Conservation (phyloP, 2,797 vertebrate species). For the Serranus cabrilla region DNA sequence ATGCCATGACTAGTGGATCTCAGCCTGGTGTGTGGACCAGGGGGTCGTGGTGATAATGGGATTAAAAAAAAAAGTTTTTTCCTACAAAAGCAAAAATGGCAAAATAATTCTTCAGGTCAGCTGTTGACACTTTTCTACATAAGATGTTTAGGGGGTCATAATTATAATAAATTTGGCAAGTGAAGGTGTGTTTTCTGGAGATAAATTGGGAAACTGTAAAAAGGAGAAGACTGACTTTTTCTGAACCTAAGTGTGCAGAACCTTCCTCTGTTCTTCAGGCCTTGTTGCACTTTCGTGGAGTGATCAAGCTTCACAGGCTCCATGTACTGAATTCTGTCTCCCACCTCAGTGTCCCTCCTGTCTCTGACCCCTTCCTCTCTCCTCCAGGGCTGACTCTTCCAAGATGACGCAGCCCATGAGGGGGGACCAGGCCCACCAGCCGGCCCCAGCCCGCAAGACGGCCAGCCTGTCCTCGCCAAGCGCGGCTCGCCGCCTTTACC, state of each 20-base stretch:
- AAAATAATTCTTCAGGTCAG: neutral
- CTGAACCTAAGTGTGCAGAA: neutral
- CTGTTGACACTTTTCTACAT: slow-evolving; percentile 9
- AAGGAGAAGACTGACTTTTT: slow-evolving; percentile 1
- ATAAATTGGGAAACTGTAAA: neutral
- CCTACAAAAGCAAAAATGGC: neutral
- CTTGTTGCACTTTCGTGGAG: neutral
- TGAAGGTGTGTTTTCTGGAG: neutral
- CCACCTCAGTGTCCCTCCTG: slow-evolving; percentile 6
- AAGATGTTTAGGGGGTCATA: no score
- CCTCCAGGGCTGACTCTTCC: slow-evolving; percentile 88
- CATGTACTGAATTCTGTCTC: slow-evolving; percentile 8
- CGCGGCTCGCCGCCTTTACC: slow-evolving; percentile 92
- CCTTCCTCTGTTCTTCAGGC: neutral
- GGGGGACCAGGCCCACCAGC: slow-evolving; percentile 85
- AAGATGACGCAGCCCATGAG: slow-evolving; percentile 93
- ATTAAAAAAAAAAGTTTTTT: slow-evolving; percentile 10
- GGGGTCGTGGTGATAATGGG: slow-evolving; percentile 9
- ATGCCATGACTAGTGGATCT: slow-evolving; percentile 43
- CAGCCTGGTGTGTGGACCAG: slow-evolving; percentile 23
- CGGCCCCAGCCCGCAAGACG: slow-evolving; percentile 86
- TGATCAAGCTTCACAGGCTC: neutral
- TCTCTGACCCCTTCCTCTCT: slow-evolving; percentile 42
- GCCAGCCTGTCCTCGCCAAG: slow-evolving; percentile 90
- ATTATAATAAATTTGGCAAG: neutral